phyloP scores from a whole-genome alignment of 2,888 invertebrate genomes.

The Heliconius sara region DNA sequence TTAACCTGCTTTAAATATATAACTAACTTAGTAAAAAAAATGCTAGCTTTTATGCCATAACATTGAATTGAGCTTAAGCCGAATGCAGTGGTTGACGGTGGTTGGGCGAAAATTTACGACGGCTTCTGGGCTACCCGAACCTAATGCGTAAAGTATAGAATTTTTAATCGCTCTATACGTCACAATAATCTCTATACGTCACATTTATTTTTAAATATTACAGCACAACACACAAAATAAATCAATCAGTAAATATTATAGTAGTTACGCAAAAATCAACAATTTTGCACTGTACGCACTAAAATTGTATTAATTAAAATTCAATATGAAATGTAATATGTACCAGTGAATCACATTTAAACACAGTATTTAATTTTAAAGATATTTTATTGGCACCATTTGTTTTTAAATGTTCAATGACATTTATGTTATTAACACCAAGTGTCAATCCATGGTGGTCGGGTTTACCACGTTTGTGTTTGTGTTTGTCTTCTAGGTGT shows the following conservation, averaged over 20 bases:
- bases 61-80: slow-evolving; percentile 48
- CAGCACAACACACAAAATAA: slow-evolving; percentile 39
- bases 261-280: slow-evolving; percentile 26
- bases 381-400: slow-evolving; percentile 15
- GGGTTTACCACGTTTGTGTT: slow-evolving; percentile 73
- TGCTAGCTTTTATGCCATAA: slow-evolving; percentile 16
- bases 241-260: slow-evolving; percentile 16
- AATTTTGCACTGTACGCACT: slow-evolving; percentile 40
- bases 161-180: no score
- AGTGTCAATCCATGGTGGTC: slow-evolving; percentile 58
- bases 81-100: slow-evolving; percentile 70
- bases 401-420: slow-evolving; percentile 35
- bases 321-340: background rate
- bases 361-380: slow-evolving; percentile 19
- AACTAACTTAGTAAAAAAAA: background rate
- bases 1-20: slow-evolving; percentile 3
- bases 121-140: slow-evolving; percentile 75
- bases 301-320: background rate
- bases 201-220: background rate
- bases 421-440: slow-evolving; percentile 38
- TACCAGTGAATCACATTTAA: background rate
- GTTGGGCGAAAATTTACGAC: slow-evolving; percentile 57
- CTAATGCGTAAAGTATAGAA: slow-evolving; percentile 57
- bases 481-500: slow-evolving; percentile 81
- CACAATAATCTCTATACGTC: slow-evolving; percentile 1